phyloP scores from a whole-genome alignment of 2,888 invertebrate species.

The Drosophila paranaensis region DNA sequence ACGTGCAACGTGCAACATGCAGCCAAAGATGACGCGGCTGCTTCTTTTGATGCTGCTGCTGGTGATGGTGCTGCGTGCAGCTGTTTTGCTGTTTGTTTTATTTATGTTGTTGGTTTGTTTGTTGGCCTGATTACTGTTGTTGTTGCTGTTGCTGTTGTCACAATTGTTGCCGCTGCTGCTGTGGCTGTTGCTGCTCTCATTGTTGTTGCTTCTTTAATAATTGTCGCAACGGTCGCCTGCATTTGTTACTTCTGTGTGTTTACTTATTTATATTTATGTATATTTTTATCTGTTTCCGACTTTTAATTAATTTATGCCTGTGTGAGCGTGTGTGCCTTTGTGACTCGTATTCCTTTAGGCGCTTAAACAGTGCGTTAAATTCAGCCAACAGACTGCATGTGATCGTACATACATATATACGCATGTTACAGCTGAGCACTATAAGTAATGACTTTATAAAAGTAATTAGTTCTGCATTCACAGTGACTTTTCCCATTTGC shows the following conservation, averaged over 20 bases:
- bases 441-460: neutral
- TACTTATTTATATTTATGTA: constrained; percentile 46
- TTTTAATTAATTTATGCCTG: constrained; percentile 76
- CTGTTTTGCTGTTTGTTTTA: constrained; percentile 50
- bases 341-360: constrained; percentile 40
- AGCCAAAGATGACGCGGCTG: constrained; percentile 55
- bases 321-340: neutral
- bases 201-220: constrained; percentile 63
- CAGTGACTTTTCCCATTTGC: neutral
- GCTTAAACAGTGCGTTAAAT: constrained; percentile 50
- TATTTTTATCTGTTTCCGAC: constrained; percentile 76
- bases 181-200: constrained; percentile 3
- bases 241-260: constrained; percentile 28
- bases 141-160: constrained; percentile 20
- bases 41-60: constrained; percentile 62
- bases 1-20: constrained; percentile 44
- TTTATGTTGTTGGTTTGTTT: constrained; percentile 38
- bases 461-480: neutral
- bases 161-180: constrained; percentile 46
- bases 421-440: neutral
- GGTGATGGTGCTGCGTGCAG: constrained; percentile 38
- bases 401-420: neutral
- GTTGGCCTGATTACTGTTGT: constrained; percentile 32
- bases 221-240: constrained; percentile 61
- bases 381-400: constrained; percentile 13